Evolutionary conservation across 2,888 invertebrate genomes (phyloP).

Genomic region (Leucoma salicis): DNA sequence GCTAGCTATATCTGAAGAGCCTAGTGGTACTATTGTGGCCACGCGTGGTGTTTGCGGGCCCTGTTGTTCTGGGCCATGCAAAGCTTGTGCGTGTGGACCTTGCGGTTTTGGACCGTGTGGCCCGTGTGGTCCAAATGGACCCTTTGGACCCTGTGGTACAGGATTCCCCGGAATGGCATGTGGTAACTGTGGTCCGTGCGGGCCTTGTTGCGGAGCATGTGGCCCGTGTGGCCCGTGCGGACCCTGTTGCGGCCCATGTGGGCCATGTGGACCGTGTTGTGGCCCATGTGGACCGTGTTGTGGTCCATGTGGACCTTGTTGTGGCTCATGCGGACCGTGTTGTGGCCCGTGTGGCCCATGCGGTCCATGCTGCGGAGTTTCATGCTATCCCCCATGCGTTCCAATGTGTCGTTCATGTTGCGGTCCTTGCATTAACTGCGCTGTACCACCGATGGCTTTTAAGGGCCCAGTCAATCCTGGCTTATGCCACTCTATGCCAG

Average conservation of each 20-base stretch:
- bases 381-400: conserved; percentile 5
- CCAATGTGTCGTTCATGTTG: conserved; percentile 25
- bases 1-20: not conserved
- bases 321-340: conserved; percentile 20
- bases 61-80: not conserved
- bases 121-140: conserved; percentile 21
- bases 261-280: conserved; percentile 7
- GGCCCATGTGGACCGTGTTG: conserved; percentile 18
- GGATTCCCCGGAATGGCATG: conserved; percentile 3
- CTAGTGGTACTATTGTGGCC: conserved; percentile 18
- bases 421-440: conserved; percentile 31
- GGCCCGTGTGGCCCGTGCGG: conserved; percentile 34
- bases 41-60: conserved; percentile 7
- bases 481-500: not conserved
- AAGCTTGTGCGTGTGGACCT: not conserved
- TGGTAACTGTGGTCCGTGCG: conserved; percentile 11
- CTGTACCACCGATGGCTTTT: conserved; percentile 1
- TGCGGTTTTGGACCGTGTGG: conserved; percentile 16
- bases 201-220: conserved; percentile 17
- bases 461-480: not conserved
- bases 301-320: conserved; percentile 13
- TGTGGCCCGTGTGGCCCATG: conserved; percentile 12
- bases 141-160: conserved; percentile 27
- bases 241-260: conserved; percentile 23
- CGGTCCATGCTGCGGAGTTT: not conserved